A percentile compares a stretch with the other conserved stretches of the same genome.
phyloP scores from a whole-genome alignment of 2,797 vertebrate species.

The Danio choprae region DNA sequence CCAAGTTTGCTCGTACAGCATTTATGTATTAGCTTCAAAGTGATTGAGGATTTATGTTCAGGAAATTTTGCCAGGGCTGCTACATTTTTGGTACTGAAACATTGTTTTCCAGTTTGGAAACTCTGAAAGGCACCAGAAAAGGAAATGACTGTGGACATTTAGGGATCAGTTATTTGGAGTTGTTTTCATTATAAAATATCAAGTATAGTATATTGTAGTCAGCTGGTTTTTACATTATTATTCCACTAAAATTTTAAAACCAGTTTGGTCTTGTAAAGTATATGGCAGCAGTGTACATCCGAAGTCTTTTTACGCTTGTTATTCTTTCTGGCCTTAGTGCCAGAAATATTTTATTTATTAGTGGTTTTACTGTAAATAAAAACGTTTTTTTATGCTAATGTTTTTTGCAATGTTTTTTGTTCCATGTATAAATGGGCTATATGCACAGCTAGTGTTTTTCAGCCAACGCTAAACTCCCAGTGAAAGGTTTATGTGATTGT shows the following conservation, averaged over 20 bases:
- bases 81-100: not conserved
- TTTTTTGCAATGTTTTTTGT: not conserved
- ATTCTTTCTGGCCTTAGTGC: not conserved
- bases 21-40: not conserved
- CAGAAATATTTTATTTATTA: not conserved
- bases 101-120: constrained; percentile 27
- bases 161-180: not conserved
- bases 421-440: no score
- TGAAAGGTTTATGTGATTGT: no score
- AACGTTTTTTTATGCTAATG: not conserved
- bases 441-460: no score
- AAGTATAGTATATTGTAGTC: constrained; percentile 12
- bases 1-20: not conserved
- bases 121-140: constrained; percentile 25
- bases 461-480: no score
- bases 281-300: constrained; percentile 13
- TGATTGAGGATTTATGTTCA: not conserved
- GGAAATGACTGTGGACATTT: constrained; percentile 32
- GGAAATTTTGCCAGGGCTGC: constrained; percentile 5
- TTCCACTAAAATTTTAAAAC: constrained; percentile 4
- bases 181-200: constrained; percentile 42
- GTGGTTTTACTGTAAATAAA: not conserved
- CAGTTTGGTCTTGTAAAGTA: constrained; percentile 30
- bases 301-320: not conserved
- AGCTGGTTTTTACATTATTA: constrained; percentile 35